A percentile compares a stretch with the other conserved stretches of the same genome.
Conservation (phyloP, 2,888 invertebrate genomes). For the Amphipoea lucens region DNA sequence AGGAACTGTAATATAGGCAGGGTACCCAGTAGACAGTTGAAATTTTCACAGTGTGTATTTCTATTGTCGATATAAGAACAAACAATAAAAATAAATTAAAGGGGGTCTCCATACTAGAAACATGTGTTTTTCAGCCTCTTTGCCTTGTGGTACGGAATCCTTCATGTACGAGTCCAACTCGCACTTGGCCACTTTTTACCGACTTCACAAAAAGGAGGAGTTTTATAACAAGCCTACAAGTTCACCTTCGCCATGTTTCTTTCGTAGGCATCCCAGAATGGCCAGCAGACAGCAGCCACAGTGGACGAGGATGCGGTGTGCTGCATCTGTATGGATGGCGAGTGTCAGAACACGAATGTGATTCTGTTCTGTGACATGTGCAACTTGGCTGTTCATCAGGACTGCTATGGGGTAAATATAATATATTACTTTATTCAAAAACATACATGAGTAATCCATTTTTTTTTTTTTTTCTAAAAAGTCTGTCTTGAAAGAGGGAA, state of each 20-base stretch:
- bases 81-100: too few species aligned
- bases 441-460: not conserved
- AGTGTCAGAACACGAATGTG: slow-evolving; percentile 99
- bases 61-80: too few species aligned
- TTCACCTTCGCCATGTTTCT: not conserved
- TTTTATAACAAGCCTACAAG: not conserved
- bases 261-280: slow-evolving; percentile 91
- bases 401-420: slow-evolving; percentile 96
- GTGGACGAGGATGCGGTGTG: slow-evolving; percentile 99
- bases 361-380: slow-evolving; percentile 99
- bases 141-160: not conserved
- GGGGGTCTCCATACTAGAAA: too few species aligned
- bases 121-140: not conserved
- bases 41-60: not conserved
- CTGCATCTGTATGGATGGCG: slow-evolving; percentile 99
- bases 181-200: not conserved
- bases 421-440: not conserved
- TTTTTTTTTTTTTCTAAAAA: not conserved
- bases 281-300: slow-evolving; percentile 93
- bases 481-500: not conserved
- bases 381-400: slow-evolving; percentile 99
- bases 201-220: too few species aligned
- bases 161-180: not conserved
- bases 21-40: not conserved
- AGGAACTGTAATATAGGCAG: not conserved